Evolutionary conservation across 1,140 invertebrate genomes (phyloP), one percentile per base, ranked within the genome.

Genomic region (Neuroterus valhalla): DNA sequence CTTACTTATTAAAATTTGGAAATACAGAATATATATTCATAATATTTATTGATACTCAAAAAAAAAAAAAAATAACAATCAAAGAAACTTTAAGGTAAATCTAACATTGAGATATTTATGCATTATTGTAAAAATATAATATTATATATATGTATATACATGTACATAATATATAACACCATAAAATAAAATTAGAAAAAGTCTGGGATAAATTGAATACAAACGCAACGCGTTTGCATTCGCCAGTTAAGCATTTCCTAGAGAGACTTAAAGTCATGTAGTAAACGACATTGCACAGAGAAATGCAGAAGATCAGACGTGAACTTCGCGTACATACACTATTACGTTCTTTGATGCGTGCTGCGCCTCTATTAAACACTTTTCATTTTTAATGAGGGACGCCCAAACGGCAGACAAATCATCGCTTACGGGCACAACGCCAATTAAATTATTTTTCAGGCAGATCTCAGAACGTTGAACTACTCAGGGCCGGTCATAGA

Each of bases 321-420:
- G 19, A 52, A 52, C 19, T 52, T 52, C 50, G 10, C 12, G 31
- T 62, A 62, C 55, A 62, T 15, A 14, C 55, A 14, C 55, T 62
- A 62, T 62, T 38, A 62, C 55, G 31, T 62, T 62, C 55, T 11
- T 26, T n/a, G 23, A 62, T 62, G 31, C 55, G n/a, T 62, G 55
- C 55, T 62, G 55, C 23, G 55, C 23, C 26, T 62, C 55, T 31
- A 62, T 62, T 62, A 62, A 62, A 62, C 26, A 62, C 31, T 62
- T 62, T 62, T 62, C 55, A 62, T 62, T 62, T 62, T 62, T 62
- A 62, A 62, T 62, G 55, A 62, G 55, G 55, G 26, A 62, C n/a
- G 15, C 26, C 23, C 23, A 31, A 62, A 62, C n/a, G 55, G 55
- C 55, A 62, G 55, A 62, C 23, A 62, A 62, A 62, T 62, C 55